Percentiles rank a stretch among this genome's conserved stretches.
Evolutionary conservation across 2,888 invertebrate species (phyloP).

Genomic region (Adineta ricciae): DNA sequence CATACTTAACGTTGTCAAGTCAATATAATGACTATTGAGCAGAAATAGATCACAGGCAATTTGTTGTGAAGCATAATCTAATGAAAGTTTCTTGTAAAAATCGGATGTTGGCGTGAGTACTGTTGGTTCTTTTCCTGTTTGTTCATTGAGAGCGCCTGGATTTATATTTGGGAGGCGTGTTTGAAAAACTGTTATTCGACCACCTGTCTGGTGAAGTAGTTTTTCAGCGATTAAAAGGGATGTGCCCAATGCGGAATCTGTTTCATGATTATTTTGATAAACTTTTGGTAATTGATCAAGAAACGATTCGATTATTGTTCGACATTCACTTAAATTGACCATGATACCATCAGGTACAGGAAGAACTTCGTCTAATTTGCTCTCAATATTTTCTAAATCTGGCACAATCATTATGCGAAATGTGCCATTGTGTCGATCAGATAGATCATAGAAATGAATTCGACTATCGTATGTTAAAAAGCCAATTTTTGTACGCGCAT

Average conservation of each 20-base stretch:
- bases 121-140: constrained; percentile 67
- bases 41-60: constrained; percentile 89
- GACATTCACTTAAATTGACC: constrained; percentile 76
- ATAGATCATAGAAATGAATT: constrained; percentile 72
- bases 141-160: constrained; percentile 72
- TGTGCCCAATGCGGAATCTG: constrained; percentile 76
- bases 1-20: constrained; percentile 81
- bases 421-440: constrained; percentile 43
- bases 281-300: constrained; percentile 64
- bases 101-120: constrained; percentile 73
- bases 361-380: constrained; percentile 70
- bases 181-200: constrained; percentile 86
- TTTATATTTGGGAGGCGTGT: constrained; percentile 64
- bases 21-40: constrained; percentile 80
- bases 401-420: constrained; percentile 60
- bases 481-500: constrained; percentile 80
- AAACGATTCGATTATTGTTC: constrained; percentile 54
- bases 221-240: constrained; percentile 83
- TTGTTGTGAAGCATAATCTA: constrained; percentile 83
- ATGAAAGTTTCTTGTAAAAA: constrained; percentile 86
- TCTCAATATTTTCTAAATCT: constrained; percentile 53
- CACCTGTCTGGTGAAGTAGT: constrained; percentile 80
- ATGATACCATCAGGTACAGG: constrained; percentile 86
- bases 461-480: constrained; percentile 82
- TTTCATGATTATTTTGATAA: constrained; percentile 59